phyloP scores from a whole-genome alignment of 2,888 invertebrate species.

The Oscheius sp. region DNA sequence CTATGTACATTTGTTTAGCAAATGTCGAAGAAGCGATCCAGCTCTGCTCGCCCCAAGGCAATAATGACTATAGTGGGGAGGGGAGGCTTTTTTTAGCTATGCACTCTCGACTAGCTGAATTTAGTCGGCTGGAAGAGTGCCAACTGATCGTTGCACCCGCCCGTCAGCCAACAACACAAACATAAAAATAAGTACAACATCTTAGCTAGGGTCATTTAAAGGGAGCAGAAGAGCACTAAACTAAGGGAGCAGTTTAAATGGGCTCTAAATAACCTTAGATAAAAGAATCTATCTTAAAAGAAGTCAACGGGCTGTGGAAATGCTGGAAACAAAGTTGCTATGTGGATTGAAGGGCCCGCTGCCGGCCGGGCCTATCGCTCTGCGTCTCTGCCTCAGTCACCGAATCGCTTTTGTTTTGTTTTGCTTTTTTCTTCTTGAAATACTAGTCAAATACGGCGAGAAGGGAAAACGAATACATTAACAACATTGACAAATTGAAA shows the following conservation, averaged over 20 bases:
- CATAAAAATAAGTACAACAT: background rate
- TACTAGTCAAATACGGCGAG: background rate
- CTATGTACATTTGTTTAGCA: slow-evolving; percentile 32
- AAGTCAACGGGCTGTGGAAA: background rate
- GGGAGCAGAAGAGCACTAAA: no score
- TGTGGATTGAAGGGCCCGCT: slow-evolving; percentile 29
- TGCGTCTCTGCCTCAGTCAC: slow-evolving; percentile 33
- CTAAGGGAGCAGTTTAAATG: background rate
- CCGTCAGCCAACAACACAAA: background rate
- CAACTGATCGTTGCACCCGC: slow-evolving; percentile 2
- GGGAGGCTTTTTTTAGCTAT: slow-evolving; percentile 9
- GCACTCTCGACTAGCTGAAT: slow-evolving; percentile 10
- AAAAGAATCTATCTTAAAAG: background rate
- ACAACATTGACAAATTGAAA: background rate
- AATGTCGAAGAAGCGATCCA: slow-evolving; percentile 22
- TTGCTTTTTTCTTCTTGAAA: background rate
- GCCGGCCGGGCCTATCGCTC: slow-evolving; percentile 22
- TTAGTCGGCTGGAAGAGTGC: slow-evolving; percentile 17
- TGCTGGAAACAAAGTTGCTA: slow-evolving; percentile 20
- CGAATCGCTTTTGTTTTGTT: slow-evolving; percentile 9
- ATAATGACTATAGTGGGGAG: slow-evolving; percentile 30
- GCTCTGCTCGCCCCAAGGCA: slow-evolving; percentile 26
- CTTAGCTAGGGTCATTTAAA: no score
- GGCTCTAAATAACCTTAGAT: background rate
- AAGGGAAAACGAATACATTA: no score